phyloP scores from a whole-genome alignment of 2,888 invertebrate genomes.

The Seira sanloemensis region DNA sequence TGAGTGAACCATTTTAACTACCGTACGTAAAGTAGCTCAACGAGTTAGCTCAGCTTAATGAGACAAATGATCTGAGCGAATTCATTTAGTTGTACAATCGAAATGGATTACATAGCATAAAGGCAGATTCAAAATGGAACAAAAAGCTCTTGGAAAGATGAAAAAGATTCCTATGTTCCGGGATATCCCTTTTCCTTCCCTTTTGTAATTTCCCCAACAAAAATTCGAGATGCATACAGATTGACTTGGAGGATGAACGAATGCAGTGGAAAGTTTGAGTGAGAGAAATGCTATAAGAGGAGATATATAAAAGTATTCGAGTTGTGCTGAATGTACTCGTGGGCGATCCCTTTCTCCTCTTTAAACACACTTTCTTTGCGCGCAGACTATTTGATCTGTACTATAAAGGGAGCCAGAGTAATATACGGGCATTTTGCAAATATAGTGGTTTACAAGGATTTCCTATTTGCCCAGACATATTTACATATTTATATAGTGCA shows the following conservation, averaged over 20 bases:
- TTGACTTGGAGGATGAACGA: not conserved
- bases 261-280: not conserved
- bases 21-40: not conserved
- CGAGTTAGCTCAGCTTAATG: not conserved
- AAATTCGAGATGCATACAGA: conserved; percentile 33
- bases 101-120: not conserved
- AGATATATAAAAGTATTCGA: not conserved
- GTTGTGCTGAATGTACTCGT: conserved; percentile 32
- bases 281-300: not conserved
- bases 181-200: not conserved
- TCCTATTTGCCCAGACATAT: not conserved
- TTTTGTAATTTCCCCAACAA: not conserved
- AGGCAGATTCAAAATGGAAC: not conserved
- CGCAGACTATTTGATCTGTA: not conserved
- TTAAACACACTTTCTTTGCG: not conserved
- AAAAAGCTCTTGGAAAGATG: not conserved
- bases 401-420: not conserved
- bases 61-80: not conserved
- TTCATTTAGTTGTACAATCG: not conserved
- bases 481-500: not conserved
- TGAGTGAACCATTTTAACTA: not conserved
- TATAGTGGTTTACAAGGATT: not conserved
- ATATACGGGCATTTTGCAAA: not conserved
- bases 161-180: not conserved
- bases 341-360: conserved; percentile 8